These are phyloP conservation scores for Scaptomyza hsui DNA, from an alignment of 1,140 invertebrate genomes.

Conservation along the genomic window DNA sequence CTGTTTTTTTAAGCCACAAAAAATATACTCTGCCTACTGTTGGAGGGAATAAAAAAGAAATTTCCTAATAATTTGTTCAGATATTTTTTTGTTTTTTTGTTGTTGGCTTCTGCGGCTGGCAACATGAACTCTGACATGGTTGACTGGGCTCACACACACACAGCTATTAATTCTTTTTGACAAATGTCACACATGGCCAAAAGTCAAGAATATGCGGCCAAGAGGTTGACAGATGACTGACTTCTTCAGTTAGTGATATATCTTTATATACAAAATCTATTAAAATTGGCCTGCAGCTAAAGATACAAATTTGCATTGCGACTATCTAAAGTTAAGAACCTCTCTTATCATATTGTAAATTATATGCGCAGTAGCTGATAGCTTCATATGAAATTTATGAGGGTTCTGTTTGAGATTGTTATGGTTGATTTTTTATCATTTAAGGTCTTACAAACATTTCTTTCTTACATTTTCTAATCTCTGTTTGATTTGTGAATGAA, in stretches of 20 bases:
- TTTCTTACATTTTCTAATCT: too few species aligned
- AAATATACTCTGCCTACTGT: constrained; percentile 55
- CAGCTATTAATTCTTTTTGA: constrained; percentile 66
- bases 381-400: neutral
- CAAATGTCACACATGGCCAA: constrained; percentile 40
- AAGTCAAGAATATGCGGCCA: constrained; percentile 14
- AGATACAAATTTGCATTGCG: constrained; percentile 3
- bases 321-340: neutral
- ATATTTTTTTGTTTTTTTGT: constrained; percentile 24
- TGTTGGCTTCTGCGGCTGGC: constrained; percentile 57
- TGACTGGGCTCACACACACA: constrained; percentile 44
- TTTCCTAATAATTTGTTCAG: constrained; percentile 59
- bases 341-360: constrained; percentile 1
- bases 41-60: constrained; percentile 56
- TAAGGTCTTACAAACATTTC: too few species aligned
- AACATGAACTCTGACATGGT: constrained; percentile 72
- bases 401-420: neutral
- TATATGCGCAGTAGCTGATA: neutral
- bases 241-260: constrained; percentile 7
- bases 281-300: neutral
- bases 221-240: constrained; percentile 36
- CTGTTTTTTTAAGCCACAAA: neutral
- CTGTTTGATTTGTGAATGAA: too few species aligned
- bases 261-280: neutral
- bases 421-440: too few species aligned